Conservation (phyloP, 2,113 vertebrate species). For the Dromaius novaehollandiae region DNA sequence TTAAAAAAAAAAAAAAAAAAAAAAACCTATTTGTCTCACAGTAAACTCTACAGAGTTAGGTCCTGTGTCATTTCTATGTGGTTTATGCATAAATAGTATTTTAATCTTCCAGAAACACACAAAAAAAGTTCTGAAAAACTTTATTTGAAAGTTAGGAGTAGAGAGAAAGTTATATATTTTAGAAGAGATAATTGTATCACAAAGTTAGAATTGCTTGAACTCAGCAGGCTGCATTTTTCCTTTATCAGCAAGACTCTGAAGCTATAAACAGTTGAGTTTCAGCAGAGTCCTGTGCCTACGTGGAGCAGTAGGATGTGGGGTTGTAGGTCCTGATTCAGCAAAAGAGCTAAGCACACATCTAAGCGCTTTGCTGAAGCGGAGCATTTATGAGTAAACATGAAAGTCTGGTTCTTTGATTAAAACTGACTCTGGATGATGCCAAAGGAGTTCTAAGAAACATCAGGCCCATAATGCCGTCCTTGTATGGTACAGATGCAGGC, state of each 20-base stretch:
- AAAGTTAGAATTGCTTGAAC: neutral
- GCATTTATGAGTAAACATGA: neutral
- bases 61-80: neutral
- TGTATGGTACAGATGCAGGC: neutral
- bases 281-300: neutral
- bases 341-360: neutral
- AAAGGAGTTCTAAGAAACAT: neutral
- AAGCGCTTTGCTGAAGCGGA: neutral
- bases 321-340: neutral
- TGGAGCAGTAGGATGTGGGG: neutral
- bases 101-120: neutral
- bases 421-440: neutral
- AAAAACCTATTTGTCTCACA: neutral
- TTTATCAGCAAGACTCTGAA: slow-evolving; percentile 11
- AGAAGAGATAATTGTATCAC: neutral
- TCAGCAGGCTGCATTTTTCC: neutral
- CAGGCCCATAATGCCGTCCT: neutral
- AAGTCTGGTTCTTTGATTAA: neutral
- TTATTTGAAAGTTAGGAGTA: neutral
- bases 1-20: neutral
- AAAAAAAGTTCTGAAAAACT: neutral
- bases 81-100: neutral
- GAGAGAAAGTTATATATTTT: neutral
- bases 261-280: neutral
- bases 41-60: neutral